phyloP scores from a whole-genome alignment of 2,113 vertebrate species.

The Podiceps cristatus region DNA sequence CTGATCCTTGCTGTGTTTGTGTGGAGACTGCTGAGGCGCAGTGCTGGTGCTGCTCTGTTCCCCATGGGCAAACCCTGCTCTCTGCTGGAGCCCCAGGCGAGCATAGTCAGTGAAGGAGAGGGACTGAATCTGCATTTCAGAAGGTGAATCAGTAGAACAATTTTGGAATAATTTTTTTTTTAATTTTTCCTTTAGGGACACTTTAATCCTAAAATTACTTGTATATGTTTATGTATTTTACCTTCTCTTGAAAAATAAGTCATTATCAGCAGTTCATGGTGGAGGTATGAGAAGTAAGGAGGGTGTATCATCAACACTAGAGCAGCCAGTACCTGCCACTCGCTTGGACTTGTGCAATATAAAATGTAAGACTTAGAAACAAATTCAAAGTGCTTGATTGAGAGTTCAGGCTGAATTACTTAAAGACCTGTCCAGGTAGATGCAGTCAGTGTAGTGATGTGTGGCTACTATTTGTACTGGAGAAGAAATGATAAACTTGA shows the following conservation, averaged over 20 bases:
- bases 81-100: not conserved
- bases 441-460: not conserved
- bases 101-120: not conserved
- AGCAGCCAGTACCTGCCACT: not conserved
- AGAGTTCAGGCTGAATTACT: not conserved
- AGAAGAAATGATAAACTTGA: not conserved
- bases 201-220: not conserved
- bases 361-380: not conserved
- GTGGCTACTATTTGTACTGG: not conserved
- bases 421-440: not conserved
- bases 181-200: not conserved
- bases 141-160: not conserved
- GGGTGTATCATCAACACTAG: not conserved
- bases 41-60: not conserved
- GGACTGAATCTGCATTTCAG: not conserved
- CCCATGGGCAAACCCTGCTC: not conserved
- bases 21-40: not conserved
- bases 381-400: not conserved
- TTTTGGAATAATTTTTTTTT: not conserved
- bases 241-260: not conserved
- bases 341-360: not conserved
- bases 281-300: not conserved
- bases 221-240: not conserved
- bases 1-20: not conserved
- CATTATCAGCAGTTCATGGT: not conserved